Base-by-base conservation (phyloP, 2,888 invertebrate genomes). In the Linnaemya vulpina region DNA sequence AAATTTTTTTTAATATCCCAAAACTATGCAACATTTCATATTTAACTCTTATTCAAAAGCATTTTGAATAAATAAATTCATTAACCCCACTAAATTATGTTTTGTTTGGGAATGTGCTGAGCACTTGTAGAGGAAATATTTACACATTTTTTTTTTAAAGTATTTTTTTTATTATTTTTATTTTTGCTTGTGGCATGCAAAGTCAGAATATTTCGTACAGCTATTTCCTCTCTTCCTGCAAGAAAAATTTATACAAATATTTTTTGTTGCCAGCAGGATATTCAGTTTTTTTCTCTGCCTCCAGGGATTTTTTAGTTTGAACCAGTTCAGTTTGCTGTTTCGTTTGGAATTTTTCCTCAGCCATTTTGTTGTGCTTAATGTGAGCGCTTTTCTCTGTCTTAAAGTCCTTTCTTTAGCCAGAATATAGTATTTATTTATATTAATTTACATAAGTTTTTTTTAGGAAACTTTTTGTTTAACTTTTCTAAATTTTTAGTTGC, bases 401-500 rank as follows among this genome's bases (percentile, higher is more conserved):
- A 49, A 49, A 17, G 1, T 17, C 9, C 7, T 49, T n/a, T 1
- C 49, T 17, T 17, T 49, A 7, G 17, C 49, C 9, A 15, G 20
- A 30, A 30, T 30, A 3, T 30, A 30, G 30, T 30, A 17, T 8
- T 62, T 62, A 53, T 38, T 60, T 30, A n/a, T n/a, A n/a, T n/a
- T n/a, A n/a, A n/a, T n/a, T n/a, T n/a, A n/a, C n/a, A n/a, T 13
- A 3, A 3, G 20, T 43, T 68, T 13, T 3, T 55, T 55, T n/a
- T n/a, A n/a, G n/a, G n/a, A n/a, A n/a, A n/a, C n/a, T n/a, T n/a
- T n/a, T n/a, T n/a, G n/a, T n/a, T n/a, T n/a, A n/a, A n/a, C 58
- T 83, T 49, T 10, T 3, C 40, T 53, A 60, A 1, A n/a, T 11
- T 60, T 62, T 83, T 87, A 92, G 92, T 89, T 90, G 43, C 87